phyloP scores from a whole-genome alignment of 1,140 invertebrate species.

The Sycophaga agraensis region DNA sequence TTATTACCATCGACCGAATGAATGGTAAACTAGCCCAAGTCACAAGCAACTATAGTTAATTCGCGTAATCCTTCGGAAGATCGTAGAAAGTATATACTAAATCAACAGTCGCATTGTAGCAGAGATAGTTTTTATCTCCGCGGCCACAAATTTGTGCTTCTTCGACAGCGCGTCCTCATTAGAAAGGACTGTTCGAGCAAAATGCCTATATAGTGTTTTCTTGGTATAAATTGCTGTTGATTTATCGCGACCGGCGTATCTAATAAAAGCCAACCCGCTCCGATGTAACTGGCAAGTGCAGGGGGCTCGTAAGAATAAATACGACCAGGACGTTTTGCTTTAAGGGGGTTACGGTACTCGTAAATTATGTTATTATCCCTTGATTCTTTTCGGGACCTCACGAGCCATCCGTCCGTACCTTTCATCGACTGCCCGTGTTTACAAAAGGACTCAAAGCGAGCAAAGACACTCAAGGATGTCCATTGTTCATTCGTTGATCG shows the following conservation, averaged over 20 bases:
- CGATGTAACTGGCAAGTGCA: background rate
- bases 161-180: background rate
- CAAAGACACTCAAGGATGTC: no score
- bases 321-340: background rate
- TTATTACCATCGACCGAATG: no score
- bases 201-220: background rate
- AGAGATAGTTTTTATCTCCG: no score
- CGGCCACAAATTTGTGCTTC: background rate
- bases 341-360: background rate
- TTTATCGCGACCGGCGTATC: background rate
- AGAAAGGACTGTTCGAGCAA: background rate
- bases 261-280: background rate
- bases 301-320: conserved; percentile 7
- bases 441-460: background rate
- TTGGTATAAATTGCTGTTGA: background rate
- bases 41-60: no score
- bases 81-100: no score
- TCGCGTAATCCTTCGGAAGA: no score
- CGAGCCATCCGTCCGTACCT: background rate
- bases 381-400: conserved; percentile 1
- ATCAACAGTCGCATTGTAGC: no score
- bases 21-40: no score
- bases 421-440: conserved; percentile 6
- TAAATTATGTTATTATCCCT: conserved; percentile 10
- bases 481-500: no score